Percentiles rank a stretch among this genome's conserved stretches.
phyloP scores from a whole-genome alignment of 2,888 invertebrate species.

The Selenia dentaria region DNA sequence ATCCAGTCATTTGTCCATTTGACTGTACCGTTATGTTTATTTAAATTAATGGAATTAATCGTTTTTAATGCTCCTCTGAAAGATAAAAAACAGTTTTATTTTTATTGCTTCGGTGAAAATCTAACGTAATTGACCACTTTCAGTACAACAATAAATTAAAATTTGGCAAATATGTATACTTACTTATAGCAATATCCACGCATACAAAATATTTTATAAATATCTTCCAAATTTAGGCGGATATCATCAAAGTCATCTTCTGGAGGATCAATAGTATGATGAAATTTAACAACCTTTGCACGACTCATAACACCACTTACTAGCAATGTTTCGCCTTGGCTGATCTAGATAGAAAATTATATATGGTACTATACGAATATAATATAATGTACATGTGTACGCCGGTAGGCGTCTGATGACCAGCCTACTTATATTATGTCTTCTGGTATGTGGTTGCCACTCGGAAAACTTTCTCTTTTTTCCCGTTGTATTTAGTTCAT shows the following conservation, averaged over 20 bases:
- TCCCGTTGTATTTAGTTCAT: too few relatives aligned
- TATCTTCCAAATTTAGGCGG: constrained; percentile 16
- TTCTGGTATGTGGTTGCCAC: too few relatives aligned
- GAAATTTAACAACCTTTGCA: constrained; percentile 1
- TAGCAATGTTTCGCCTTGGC: constrained; percentile 13
- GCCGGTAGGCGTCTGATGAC: too few relatives aligned
- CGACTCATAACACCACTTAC: constrained; percentile 18
- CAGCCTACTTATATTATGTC: too few relatives aligned
- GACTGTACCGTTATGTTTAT: constrained; percentile 24
- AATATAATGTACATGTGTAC: too few relatives aligned
- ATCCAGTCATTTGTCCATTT: constrained; percentile 32
- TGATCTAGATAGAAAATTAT: constrained; percentile 15
- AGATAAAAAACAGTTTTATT: background rate
- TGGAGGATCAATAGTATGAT: background rate
- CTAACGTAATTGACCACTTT: too few relatives aligned
- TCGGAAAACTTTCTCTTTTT: too few relatives aligned
- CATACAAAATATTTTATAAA: constrained; percentile 23
- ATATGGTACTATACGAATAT: background rate
- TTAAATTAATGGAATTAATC: constrained; percentile 25
- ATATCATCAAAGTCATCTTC: constrained; percentile 18
- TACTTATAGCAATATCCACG: constrained; percentile 29
- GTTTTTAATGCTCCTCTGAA: constrained; percentile 24
- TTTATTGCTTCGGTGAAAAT: too few relatives aligned
- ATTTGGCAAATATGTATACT: too few relatives aligned
- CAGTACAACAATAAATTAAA: too few relatives aligned